phyloP scores from a whole-genome alignment of 2,888 invertebrate genomes.

The Lapara coniferarum region DNA sequence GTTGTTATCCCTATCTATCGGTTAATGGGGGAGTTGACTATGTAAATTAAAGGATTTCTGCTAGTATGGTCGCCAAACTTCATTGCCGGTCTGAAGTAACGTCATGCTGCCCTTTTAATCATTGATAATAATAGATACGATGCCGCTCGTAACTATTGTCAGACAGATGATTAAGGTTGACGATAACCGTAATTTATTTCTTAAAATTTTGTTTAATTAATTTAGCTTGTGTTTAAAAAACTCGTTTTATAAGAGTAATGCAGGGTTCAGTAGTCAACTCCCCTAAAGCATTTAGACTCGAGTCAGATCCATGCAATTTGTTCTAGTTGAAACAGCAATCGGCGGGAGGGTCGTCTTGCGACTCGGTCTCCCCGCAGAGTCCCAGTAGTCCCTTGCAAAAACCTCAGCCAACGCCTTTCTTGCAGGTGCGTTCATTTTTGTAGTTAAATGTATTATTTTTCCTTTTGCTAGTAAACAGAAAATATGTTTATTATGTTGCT shows the following conservation, averaged over 20 bases:
- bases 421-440: slow-evolving; percentile 55
- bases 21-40: slow-evolving; percentile 15
- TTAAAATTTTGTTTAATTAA: not conserved
- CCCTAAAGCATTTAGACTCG: not conserved
- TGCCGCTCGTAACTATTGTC: no score
- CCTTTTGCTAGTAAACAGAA: not conserved
- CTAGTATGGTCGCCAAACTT: not conserved
- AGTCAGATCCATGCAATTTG: slow-evolving; percentile 24
- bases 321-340: slow-evolving; percentile 77
- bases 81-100: no score
- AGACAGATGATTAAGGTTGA: no score
- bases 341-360: slow-evolving; percentile 81
- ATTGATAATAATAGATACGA: no score
- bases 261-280: slow-evolving; percentile 12
- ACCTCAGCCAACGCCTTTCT: slow-evolving; percentile 72
- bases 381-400: slow-evolving; percentile 84
- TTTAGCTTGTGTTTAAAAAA: not conserved
- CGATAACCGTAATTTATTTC: no score
- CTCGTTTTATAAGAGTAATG: not conserved
- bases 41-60: not conserved
- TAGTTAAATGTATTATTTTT: not conserved
- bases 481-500: no score
- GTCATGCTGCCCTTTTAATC: no score
- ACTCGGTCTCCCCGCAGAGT: slow-evolving; percentile 85
- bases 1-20: not conserved